These are phyloP conservation scores for Drosophila punjabiensis DNA, from an alignment of 1,140 invertebrate species.

Conservation along the genomic window DNA sequence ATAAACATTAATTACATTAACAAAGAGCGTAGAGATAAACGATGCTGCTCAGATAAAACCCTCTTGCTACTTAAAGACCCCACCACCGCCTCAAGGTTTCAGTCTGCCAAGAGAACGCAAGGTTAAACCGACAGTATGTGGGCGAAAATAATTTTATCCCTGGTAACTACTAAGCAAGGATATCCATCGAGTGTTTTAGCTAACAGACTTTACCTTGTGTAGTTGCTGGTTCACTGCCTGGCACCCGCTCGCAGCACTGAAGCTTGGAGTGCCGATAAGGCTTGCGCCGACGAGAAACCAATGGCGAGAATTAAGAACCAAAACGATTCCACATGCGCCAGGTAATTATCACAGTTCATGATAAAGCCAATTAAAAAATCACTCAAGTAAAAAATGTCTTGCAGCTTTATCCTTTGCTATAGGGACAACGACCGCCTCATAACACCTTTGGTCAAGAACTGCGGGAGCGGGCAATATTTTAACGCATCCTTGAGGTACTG, in stretches of 20 bases:
- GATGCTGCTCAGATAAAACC: conserved; percentile 25
- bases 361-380: no score
- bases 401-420: conserved; percentile 25
- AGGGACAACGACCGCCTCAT: not conserved
- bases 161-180: conserved; percentile 14
- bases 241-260: not conserved
- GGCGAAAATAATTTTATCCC: conserved; percentile 22
- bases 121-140: conserved; percentile 22
- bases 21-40: conserved; percentile 25
- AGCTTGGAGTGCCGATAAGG: conserved; percentile 25
- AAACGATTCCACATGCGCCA: conserved; percentile 38
- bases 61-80: conserved; percentile 26
- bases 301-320: conserved; percentile 21
- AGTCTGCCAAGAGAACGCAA: conserved; percentile 24
- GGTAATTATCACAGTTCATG: conserved; percentile 21
- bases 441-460: conserved; percentile 11
- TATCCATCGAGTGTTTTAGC: no score
- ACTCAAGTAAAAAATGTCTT: conserved; percentile 1
- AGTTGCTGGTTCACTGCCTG: conserved; percentile 19
- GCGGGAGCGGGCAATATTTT: conserved; percentile 8
- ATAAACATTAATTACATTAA: conserved; percentile 29
- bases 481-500: not conserved
- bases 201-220: not conserved
- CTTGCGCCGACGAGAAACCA: conserved; percentile 16
- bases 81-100: conserved; percentile 29